Evolutionary conservation across 2,113 vertebrate genomes (phyloP), one percentile per base, ranked within the genome.

Genomic region (Naja naja): DNA sequence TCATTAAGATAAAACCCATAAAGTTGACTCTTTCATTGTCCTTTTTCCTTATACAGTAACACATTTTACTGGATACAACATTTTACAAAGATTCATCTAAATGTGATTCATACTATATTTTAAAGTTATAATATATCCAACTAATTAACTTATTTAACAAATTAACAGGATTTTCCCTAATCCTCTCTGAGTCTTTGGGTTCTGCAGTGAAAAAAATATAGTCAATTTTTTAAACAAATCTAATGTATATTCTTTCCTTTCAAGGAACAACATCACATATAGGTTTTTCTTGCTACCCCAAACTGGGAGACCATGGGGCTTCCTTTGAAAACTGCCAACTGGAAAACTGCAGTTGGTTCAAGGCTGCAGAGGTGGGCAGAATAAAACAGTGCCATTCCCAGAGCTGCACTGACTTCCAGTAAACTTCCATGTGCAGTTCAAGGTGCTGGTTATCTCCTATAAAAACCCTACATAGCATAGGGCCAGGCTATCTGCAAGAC

Each of bases 21-120:
- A 64, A 93, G 5, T 64, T 25, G 89, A 87, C 89, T 93, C 45
- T 93, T 90, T 89, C n/a, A 87, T 90, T 93, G 58, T 85, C 20
- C 30, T 89, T 47, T 85, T 56, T 22, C 89, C 74, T 22, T 64
- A 45, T 49, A 69, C 64, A 69, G 64, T 69, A 60, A 45, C 54
- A 54, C 22, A 34, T 60, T 90, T 86, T 90, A 86, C 45, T 85
- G 20, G 22, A 22, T 86, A 52, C 11, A 53, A 22, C 43, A 86
- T 39, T 52, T 60, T 39, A 93, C 69, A 89, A 54, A 39, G 54
- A 23, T 47, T 85, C 10, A 16, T 60, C 58, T 64, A 23, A 54
- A 89, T 53, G 39, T 43, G 54, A 12, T 34, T 87, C 43, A 53
- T 7, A 52, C 58, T 58, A 53, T 7, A 60, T 90, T 58, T 89